Base-by-base conservation (phyloP, 1,140 invertebrate species). In the Chrysoperla carnea region DNA sequence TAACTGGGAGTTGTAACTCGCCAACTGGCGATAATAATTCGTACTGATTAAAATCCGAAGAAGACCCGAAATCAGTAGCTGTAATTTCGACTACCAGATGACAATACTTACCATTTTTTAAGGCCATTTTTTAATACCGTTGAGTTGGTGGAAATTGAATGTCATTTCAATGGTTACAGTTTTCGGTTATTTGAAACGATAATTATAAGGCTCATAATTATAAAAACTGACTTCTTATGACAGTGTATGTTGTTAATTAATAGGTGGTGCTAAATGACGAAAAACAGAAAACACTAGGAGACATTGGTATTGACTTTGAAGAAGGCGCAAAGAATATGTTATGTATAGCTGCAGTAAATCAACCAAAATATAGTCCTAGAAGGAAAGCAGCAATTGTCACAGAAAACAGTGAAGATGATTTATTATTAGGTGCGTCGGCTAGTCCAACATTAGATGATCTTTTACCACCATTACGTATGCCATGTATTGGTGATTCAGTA, bases 341-440 rank as follows among this genome's bases (percentile, higher is more conserved):
- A 7, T 50, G 60, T 7, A 50, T 62, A 35, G 49, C 46, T n/a
- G 49, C 50, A 17, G 43, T 51, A 12, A 52, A 48, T 23, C 35
- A 50, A 48, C 15, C 53, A 50, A 40, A 55, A 47, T 14, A 50
- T 52, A 47, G 42, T 8, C 28, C 43, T 45, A 28, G 46, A 43
- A 42, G 40, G 43, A 36, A 47, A 50, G 36, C 9, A 28, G 11
- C 53, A 31, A 40, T 53, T 14, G 57, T 50, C 2, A 52, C 50
- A 36, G 50, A 57, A 13, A 39, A 31, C 37, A 51, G 53, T 1
- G 69, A 72, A 39, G 66, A 71, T 48, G 69, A 71, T 43, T 51
- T 71, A 39, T 51, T 60, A 3, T 47, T 72, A 12, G 69, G 69
- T 7, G 68, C 69, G 6, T 72, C 69, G 0, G 69, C 69, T 6